These are phyloP conservation scores for Scartelaos histophorus DNA, from an alignment of 2,113 vertebrate genomes.

Conservation along the genomic window DNA sequence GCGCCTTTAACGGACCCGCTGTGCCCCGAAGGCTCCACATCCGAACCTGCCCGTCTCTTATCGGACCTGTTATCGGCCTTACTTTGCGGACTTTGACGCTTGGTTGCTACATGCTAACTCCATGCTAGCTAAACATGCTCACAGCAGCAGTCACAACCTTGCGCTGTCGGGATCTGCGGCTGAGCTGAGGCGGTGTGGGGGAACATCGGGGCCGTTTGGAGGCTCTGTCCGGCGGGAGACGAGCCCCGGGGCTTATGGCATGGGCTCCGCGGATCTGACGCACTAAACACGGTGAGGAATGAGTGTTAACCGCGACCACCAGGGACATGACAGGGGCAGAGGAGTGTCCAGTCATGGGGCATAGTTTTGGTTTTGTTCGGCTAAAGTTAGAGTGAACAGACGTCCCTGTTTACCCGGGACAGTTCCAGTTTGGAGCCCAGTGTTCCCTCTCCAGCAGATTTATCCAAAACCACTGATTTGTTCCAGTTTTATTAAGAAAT, in stretches of 20 bases:
- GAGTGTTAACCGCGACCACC: neutral
- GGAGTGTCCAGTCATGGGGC: neutral
- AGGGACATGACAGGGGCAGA: neutral
- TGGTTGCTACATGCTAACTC: constrained; percentile 36
- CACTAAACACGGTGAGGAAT: neutral
- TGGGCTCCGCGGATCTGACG: neutral
- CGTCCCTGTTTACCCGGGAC: too few species aligned
- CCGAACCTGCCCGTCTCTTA: neutral
- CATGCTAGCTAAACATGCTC: constrained; percentile 34
- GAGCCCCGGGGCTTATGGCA: neutral
- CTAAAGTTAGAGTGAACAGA: neutral
- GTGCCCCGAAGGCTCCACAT: neutral
- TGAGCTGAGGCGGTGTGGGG: constrained; percentile 3
- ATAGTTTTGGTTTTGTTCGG: neutral
- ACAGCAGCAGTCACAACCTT: constrained; percentile 32
- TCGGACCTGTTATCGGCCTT: neutral
- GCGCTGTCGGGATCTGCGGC: constrained; percentile 6
- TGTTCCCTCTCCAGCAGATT: too few species aligned
- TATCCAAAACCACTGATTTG: too few species aligned
- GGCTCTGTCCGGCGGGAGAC: neutral
- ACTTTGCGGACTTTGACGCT: constrained; percentile 4
- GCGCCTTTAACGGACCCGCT: neutral
- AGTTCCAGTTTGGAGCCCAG: too few species aligned
- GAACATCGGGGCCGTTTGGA: neutral
- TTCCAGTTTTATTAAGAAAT: too few species aligned